A percentile compares a stretch with the other conserved stretches of the same genome.
Conservation (phyloP, 2,797 vertebrate species). For the Muscicapa comitata region DNA sequence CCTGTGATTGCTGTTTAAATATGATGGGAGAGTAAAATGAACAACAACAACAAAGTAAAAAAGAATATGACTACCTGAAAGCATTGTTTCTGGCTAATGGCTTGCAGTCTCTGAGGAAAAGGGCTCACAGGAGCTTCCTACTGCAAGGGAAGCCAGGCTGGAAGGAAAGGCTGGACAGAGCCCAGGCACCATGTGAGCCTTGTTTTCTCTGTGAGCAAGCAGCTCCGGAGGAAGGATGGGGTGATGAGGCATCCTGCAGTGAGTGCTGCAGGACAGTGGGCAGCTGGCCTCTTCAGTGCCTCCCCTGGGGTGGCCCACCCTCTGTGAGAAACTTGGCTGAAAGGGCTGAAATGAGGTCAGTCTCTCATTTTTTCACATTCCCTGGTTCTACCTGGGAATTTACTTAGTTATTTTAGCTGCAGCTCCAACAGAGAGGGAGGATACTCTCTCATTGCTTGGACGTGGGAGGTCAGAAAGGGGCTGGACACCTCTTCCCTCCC, state of each 20-base stretch:
- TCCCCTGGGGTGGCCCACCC: not conserved
- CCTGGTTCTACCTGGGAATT: not conserved
- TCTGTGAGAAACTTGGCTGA: not conserved
- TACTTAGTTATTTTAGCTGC: not conserved
- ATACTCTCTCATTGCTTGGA: not conserved
- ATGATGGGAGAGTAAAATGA: not conserved
- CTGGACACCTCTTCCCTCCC: not conserved
- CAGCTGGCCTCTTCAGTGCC: not conserved
- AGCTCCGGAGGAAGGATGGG: not conserved
- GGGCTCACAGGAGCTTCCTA: not conserved
- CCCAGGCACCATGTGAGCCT: accelerated
- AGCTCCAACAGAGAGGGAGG: not conserved
- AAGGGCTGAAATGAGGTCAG: not conserved
- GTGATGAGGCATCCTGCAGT: not conserved
- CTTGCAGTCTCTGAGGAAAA: not conserved
- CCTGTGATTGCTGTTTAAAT: not conserved
- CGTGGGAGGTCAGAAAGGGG: not conserved
- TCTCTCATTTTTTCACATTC: not conserved
- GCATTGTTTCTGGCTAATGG: not conserved
- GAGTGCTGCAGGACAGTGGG: not conserved
- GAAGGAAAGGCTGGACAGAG: not conserved
- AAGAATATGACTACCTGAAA: not conserved
- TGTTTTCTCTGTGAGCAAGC: not conserved
- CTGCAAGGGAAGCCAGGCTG: not conserved
- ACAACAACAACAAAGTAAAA: not conserved